Base-by-base conservation (phyloP, 2,888 invertebrate species). In the Perizoma flavofasciatum region DNA sequence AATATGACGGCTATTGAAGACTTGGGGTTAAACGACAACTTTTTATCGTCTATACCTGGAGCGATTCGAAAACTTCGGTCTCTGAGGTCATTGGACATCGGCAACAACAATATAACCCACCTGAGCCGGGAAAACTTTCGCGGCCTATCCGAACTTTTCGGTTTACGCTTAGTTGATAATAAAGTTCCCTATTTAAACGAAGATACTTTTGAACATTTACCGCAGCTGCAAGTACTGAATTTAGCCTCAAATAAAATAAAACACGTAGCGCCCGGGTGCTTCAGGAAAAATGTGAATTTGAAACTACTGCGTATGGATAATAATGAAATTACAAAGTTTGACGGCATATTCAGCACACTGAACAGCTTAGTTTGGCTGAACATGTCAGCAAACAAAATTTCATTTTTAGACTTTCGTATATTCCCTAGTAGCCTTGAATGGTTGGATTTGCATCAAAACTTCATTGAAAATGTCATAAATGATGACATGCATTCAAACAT, bases 81-180 rank as follows among this genome's bases (percentile, higher is more conserved):
- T 70, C 86, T 97, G 61, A 95, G 95, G 83, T 95, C 95, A 32
- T 90, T 97, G 68, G 96, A 97, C 88, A 93, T 97, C 68, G 96
- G 96, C 32, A 96, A 96, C 79, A 97, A 97, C 87, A 94, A 94
- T 78, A 95, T 98, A 81, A 93, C 94, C 75, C 91, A 93, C 66
- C 92, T 98, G 68, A 94, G 92, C 67, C 94, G 95, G 77, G 94
- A 95, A 72, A 95, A 96, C 68, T 96, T 97, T 79, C 93, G 93
- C 71, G 96, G 96, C 8, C 87, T 97, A 64, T 93, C 94, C 64
- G 94, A 95, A 77, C 92, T 98, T 65, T 95, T 95, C 75, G 95
- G 96, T 56, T 90, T 98, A 65, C 94, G 97, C 65, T 85, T 97
- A 71, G 96, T 96, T 59, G 96, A 96, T 86, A 97, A 97, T 91